Evolutionary conservation across 1,140 invertebrate species (phyloP).

Genomic region (Elymnias hypermnestra): DNA sequence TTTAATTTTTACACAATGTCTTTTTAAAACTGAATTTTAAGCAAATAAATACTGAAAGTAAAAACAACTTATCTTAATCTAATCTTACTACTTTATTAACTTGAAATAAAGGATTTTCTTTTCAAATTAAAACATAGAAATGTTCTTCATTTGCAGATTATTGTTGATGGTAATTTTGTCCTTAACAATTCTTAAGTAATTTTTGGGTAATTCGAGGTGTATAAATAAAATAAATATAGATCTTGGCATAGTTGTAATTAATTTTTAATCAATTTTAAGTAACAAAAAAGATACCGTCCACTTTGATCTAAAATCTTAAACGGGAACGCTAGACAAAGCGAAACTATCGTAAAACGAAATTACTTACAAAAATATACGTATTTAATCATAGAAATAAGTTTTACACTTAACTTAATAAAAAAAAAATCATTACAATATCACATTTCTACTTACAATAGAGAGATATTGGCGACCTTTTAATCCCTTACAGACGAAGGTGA

Average conservation of each 20-base stretch:
- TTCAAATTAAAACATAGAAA: no score
- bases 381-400: slow-evolving; percentile 66
- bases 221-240: slow-evolving; percentile 50
- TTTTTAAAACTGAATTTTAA: no score
- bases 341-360: slow-evolving; percentile 64
- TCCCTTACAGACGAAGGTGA: slow-evolving; percentile 48
- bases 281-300: slow-evolving; percentile 70
- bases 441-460: slow-evolving; percentile 75
- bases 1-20: no score
- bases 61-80: no score
- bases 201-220: no score
- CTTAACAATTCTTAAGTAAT: no score
- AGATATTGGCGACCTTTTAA: slow-evolving; percentile 64
- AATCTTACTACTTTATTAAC: no score
- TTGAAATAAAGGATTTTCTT: no score
- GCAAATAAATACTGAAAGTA: no score
- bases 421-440: slow-evolving; percentile 73
- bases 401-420: slow-evolving; percentile 61
- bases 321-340: slow-evolving; percentile 65
- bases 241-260: slow-evolving; percentile 74
- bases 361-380: slow-evolving; percentile 74
- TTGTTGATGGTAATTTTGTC: no score
- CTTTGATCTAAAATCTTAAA: slow-evolving; percentile 64
- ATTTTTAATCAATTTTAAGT: slow-evolving; percentile 75
- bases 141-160: no score